These are phyloP conservation scores for Drosophila prolongata DNA, from an alignment of 2,888 invertebrate genomes.

Conservation along the genomic window DNA sequence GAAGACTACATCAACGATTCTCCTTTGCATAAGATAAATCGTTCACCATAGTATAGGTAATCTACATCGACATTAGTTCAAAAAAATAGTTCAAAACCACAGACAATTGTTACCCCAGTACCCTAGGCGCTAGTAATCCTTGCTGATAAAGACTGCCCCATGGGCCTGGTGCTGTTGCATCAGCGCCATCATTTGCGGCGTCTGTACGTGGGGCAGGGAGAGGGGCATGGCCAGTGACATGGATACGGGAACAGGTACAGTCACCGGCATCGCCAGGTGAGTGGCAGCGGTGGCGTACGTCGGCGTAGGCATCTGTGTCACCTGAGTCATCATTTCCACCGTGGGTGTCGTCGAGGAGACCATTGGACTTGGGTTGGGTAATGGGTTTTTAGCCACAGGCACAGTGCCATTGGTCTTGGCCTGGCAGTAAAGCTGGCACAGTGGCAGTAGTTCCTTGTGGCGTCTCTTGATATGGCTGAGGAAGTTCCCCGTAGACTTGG, in stretches of 20 bases:
- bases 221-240: slow-evolving; percentile 62
- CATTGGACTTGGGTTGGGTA: background rate
- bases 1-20: slow-evolving; percentile 3
- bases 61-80: slow-evolving; percentile 32
- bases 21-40: background rate
- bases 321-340: slow-evolving; percentile 18
- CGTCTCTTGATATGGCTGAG: slow-evolving; percentile 81
- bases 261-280: slow-evolving; percentile 50
- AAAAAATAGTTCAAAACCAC: slow-evolving; percentile 11
- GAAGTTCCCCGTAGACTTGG: slow-evolving; percentile 82
- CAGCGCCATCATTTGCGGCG: slow-evolving; percentile 67
- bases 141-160: slow-evolving; percentile 61
- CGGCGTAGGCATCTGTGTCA: slow-evolving; percentile 30
- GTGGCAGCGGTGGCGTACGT: slow-evolving; percentile 47
- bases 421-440: slow-evolving; percentile 79
- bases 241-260: slow-evolving; percentile 45
- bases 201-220: slow-evolving; percentile 52
- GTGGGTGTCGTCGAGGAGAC: slow-evolving; percentile 26
- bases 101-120: slow-evolving; percentile 12
- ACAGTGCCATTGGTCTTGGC: slow-evolving; percentile 55
- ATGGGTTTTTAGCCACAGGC: slow-evolving; percentile 4
- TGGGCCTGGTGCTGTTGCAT: slow-evolving; percentile 59
- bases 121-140: slow-evolving; percentile 55
- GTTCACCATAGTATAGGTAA: slow-evolving; percentile 48
- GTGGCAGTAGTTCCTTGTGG: slow-evolving; percentile 75